Evolutionary conservation across 2,113 vertebrate genomes (phyloP).

Genomic region (Ariopsis seemanni): DNA sequence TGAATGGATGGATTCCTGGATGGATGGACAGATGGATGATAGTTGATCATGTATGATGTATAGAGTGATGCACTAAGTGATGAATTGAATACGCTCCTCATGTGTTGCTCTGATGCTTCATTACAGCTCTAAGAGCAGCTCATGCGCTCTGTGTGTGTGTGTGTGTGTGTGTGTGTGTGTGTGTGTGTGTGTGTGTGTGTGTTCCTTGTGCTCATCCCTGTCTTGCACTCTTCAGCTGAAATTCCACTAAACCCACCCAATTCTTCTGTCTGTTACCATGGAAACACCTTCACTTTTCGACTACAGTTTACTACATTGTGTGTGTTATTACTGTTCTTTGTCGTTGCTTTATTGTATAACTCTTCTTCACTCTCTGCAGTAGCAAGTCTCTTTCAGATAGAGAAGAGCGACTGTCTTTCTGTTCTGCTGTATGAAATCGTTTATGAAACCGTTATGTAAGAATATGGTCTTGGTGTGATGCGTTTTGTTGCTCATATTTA

Average conservation of each 20-base stretch:
- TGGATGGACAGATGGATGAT: neutral
- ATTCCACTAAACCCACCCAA: constrained; percentile 34
- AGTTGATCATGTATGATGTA: neutral
- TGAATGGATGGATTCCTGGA: neutral
- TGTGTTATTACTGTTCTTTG: neutral
- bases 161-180: neutral
- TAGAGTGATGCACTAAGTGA: neutral
- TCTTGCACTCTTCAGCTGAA: constrained; percentile 13
- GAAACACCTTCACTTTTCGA: constrained; percentile 47
- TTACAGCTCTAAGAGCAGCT: neutral
- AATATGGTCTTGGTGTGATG: neutral
- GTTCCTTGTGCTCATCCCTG: neutral
- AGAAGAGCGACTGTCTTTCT: neutral
- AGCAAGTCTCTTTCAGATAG: neutral
- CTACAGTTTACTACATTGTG: constrained; percentile 3
- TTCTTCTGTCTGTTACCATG: constrained; percentile 51
- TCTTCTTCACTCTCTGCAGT: neutral
- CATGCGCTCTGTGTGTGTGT: neutral
- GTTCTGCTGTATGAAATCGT: neutral
- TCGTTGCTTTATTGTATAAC: neutral
- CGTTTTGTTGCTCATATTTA: neutral
- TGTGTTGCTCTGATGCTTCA: neutral
- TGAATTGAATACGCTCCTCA: neutral
- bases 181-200: constrained; percentile 1
- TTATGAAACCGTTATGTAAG: neutral